phyloP scores from a whole-genome alignment of 2,797 vertebrate species.

The Notamacropus eugenii region DNA sequence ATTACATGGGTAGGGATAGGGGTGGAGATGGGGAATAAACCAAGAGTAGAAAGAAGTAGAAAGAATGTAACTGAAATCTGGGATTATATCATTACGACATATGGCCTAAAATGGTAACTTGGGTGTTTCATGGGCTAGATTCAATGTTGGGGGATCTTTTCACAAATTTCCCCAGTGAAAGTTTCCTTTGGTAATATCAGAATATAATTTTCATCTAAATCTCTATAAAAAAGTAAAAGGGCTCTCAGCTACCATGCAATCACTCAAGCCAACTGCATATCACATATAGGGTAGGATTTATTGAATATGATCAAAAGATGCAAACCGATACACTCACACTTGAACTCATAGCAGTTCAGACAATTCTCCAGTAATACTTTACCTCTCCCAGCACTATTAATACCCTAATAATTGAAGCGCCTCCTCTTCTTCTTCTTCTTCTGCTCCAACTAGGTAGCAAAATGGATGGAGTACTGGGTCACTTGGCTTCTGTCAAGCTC shows the following conservation, averaged over 20 bases:
- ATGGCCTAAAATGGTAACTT: neutral
- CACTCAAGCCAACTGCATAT: neutral
- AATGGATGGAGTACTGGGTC: neutral
- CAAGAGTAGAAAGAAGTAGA: neutral
- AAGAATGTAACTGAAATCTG: neutral
- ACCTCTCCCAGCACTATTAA: neutral
- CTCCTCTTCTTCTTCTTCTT: neutral
- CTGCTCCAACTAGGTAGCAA: neutral
- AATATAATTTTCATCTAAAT: neutral
- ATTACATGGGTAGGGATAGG: neutral
- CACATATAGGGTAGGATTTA: neutral
- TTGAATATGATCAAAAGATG: neutral
- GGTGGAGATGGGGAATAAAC: neutral
- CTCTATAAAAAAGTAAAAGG: neutral
- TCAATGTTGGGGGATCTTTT: neutral
- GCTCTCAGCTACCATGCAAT: neutral
- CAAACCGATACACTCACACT: neutral
- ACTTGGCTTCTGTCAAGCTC: neutral
- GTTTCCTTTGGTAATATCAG: neutral
- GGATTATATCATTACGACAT: neutral
- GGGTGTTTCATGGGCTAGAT: neutral
- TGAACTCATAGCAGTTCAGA: neutral
- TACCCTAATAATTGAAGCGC: neutral
- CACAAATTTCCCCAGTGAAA: neutral
- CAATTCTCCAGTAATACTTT: neutral